phyloP scores from a whole-genome alignment of 2,797 vertebrate species.

The Acipenser transmontanus region DNA sequence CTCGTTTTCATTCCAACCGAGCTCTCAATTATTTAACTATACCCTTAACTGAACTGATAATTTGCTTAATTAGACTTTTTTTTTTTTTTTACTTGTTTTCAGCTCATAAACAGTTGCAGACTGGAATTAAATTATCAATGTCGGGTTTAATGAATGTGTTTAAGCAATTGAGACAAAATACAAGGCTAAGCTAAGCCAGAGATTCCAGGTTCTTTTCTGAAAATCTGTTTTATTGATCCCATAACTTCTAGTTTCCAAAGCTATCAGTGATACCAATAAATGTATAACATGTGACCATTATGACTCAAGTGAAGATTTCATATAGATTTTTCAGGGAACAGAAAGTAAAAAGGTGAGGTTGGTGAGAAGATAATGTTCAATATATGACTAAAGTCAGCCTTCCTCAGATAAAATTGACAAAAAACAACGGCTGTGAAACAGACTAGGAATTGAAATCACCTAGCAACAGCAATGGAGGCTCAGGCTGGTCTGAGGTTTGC shows the following conservation, averaged over 20 bases:
- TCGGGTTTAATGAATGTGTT: too few species aligned
- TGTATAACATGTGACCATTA: constrained; percentile 26
- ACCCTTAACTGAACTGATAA: too few species aligned
- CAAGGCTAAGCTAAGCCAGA: neutral
- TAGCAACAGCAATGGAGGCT: too few species aligned
- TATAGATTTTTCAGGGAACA: constrained; percentile 28
- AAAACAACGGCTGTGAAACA: neutral
- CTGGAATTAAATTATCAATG: too few species aligned
- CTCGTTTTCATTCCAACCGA: too few species aligned
- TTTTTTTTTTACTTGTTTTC: too few species aligned
- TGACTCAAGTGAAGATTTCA: constrained; percentile 25
- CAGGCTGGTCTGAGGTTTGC: neutral
- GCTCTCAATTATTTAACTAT: too few species aligned
- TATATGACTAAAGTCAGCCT: constrained; percentile 5
- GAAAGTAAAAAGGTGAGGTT: constrained; percentile 11
- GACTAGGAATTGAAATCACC: too few species aligned
- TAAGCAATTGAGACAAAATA: too few species aligned
- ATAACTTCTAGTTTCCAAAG: constrained; percentile 25
- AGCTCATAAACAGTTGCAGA: too few species aligned
- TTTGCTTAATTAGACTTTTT: too few species aligned
- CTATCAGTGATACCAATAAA: constrained; percentile 28
- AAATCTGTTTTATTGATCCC: constrained; percentile 28
- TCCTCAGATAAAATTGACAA: neutral
- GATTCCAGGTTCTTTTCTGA: constrained; percentile 13
- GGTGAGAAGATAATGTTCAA: constrained; percentile 12